Base-by-base conservation (phyloP, 2,113 vertebrate genomes). In the Syngnathus scovelli region DNA sequence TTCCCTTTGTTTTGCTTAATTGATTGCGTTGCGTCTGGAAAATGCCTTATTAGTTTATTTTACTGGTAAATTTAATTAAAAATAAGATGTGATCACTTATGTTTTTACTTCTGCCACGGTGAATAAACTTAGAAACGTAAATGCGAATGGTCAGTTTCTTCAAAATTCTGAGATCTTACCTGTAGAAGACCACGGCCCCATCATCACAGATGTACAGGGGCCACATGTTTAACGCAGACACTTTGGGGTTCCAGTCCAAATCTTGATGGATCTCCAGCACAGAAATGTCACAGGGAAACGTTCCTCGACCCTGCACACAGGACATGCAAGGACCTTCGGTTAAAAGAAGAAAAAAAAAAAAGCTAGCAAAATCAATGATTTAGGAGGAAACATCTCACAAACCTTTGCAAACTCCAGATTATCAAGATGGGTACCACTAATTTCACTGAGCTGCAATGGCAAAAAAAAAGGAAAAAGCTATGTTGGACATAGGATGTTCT, bases 181-280 rank as follows among this genome's bases (percentile, higher is more conserved):
- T 97, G 92, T 98, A 99, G 91, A 98, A 98, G 89, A 99, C 95
- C 81, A 99, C 96, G 15, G 96, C 97, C 41, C 97, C 97, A 80
- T 99, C 96, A 67, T 99, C 97, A 78, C 96, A 98, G 86, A 99
- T 99, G 89, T 99, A 98, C 61, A 99, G 94, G 69, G 97, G 97
- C 97, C 97, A 99, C 81, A 96, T 95, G 70, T 99, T 99, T 58
- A 99, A 80, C 2, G 95, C 95, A 12, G 95, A 95, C 72, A 99
- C 97, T 87, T 98, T 99, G 0, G 97, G 96, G 86, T 99, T 99
- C 97, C 97, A 99, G 81, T 99, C 97, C 83, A 99, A 89, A 82
- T 99, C 97, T 70, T 99, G 97, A 80, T 99, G 96, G 85, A 99
- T 98, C 88, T 99, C 97, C 88, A 99, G 85, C 78, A 99, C 90